Base-by-base conservation (phyloP, 2,888 invertebrate genomes). In the Camptogramma bilineatum region DNA sequence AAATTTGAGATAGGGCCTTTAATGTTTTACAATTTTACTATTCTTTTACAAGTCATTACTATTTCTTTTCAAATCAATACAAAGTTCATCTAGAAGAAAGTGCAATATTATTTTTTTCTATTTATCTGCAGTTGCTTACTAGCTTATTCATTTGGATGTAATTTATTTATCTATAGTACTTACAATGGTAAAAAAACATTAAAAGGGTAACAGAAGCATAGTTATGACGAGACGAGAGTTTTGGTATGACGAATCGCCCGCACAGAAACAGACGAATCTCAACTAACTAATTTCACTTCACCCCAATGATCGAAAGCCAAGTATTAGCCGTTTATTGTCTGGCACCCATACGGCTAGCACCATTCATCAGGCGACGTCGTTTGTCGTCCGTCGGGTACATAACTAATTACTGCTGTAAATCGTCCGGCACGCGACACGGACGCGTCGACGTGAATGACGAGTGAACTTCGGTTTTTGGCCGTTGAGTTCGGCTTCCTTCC, bases 321-420 rank as follows among this genome's bases (percentile, higher is more conserved):
- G 78, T 76, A 78, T 82, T 80, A 76, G 77, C 78, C 82, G 82
- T 84, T 82, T 82, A 85, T 87, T 85, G 85, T 85, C 83, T 81
- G 76, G 74, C 80, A 76, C 77, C 78, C 78, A 54, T 55, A 55
- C 48, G 66, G 58, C 66, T 50, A 74, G 75, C 70, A 76, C 81
- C 86, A 88, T 89, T 88, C 84, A 84, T 88, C 87, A 88, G 83
- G 68, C 76, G 75, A 77, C 81, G 83, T 87, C 88, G 87, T 88
- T 87, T 85, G 87, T 87, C 87, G 84, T 77, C 79, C 84, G 85
- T 84, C 84, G 77, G 80, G 75, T 83, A 88, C 86, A 85, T 88
- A 88, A 90, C 88, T 90, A 90, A 90, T 90, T 89, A 87, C 84
- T 66, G 85, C 81, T 86, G 88, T 89, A 88, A 89, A 89, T 90